These are phyloP conservation scores for Ophioninae sp. DNA, from an alignment of 2,888 invertebrate genomes.

Conservation along the genomic window DNA sequence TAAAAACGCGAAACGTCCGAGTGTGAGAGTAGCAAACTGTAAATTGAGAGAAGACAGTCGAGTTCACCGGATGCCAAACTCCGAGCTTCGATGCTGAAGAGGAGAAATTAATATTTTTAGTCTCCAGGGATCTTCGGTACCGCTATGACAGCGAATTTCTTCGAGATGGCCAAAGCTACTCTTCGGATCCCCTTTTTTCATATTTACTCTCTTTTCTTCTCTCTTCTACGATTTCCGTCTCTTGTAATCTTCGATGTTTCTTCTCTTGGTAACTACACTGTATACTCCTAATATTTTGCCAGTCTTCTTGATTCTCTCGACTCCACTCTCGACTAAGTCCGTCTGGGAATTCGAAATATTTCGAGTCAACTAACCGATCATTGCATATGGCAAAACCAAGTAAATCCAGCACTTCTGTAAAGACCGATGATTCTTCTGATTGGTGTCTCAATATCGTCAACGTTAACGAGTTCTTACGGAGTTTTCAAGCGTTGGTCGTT, in stretches of 20 bases:
- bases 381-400: neutral
- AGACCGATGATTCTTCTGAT: no score
- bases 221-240: no score
- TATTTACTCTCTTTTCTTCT: constrained; percentile 20
- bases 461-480: no score
- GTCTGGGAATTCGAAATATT: constrained; percentile 60
- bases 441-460: no score
- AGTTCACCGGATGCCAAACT: constrained; percentile 1
- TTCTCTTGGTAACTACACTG: constrained; percentile 20
- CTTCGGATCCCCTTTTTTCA: constrained; percentile 8
- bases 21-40: neutral
- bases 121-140: constrained; percentile 27
- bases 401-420: neutral
- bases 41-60: neutral
- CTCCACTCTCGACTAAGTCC: constrained; percentile 9
- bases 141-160: constrained; percentile 45
- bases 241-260: constrained; percentile 8
- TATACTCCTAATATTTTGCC: constrained; percentile 54
- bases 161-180: constrained; percentile 22
- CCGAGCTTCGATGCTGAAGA: neutral
- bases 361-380: constrained; percentile 19
- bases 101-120: neutral
- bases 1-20: neutral
- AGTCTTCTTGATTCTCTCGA: constrained; percentile 15
- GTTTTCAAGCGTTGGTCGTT: no score